A percentile compares a stretch with the other conserved stretches of the same genome.
These are phyloP conservation scores for Orbicella faveolata DNA, from an alignment of 64 coral and sea anemone species.

Conservation along the genomic window DNA sequence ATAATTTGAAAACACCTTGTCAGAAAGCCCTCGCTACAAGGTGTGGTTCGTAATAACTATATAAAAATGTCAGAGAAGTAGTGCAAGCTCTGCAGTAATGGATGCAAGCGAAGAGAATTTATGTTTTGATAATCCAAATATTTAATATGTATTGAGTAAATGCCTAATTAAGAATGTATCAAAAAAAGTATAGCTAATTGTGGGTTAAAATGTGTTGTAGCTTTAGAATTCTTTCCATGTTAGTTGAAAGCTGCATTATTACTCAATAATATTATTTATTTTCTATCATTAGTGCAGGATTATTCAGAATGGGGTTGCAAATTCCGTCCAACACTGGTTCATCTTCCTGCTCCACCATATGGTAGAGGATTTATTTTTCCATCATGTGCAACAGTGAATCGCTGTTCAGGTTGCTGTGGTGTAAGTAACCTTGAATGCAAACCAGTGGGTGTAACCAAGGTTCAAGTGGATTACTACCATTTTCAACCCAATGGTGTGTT, in stretches of 20 bases:
- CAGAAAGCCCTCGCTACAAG: too few species aligned
- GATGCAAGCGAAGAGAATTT: too few species aligned
- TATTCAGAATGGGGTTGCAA: background rate
- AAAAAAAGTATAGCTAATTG: too few species aligned
- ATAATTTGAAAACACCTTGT: too few species aligned
- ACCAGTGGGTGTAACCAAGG: background rate
- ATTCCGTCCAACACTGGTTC: background rate
- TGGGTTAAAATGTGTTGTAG: background rate
- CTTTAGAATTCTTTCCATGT: background rate
- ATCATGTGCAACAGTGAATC: background rate
- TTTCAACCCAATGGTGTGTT: background rate
- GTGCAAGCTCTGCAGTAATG: too few species aligned
- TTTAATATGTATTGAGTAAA: too few species aligned
- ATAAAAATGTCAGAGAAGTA: too few species aligned
- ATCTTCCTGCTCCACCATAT: background rate
- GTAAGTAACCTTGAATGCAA: background rate
- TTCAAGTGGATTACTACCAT: background rate
- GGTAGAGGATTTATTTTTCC: background rate
- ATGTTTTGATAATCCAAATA: too few species aligned
- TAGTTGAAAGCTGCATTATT: background rate
- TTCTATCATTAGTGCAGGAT: background rate
- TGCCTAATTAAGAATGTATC: too few species aligned
- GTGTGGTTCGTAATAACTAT: too few species aligned
- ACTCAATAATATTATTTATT: background rate
- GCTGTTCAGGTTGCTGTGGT: background rate